These are phyloP conservation scores for Balaeniceps rex DNA, from an alignment of 2,113 vertebrate genomes.

Conservation along the genomic window DNA sequence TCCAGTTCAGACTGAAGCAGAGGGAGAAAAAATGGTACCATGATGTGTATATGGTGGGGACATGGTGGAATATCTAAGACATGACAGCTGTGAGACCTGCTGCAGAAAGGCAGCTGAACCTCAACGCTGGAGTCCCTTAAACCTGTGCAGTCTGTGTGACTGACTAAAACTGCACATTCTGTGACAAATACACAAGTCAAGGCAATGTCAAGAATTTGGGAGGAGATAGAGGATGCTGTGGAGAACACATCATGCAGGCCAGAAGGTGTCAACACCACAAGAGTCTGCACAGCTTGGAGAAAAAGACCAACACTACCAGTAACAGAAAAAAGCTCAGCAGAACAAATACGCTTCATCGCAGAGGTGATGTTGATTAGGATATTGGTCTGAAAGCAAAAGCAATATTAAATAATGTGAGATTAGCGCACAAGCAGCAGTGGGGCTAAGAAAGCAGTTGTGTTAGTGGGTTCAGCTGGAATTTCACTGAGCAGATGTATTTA, in stretches of 20 bases:
- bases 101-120: background rate
- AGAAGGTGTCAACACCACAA: background rate
- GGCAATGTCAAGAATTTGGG: background rate
- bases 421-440: background rate
- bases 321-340: background rate
- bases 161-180: background rate
- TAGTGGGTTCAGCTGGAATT: background rate
- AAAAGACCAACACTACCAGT: background rate
- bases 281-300: background rate
- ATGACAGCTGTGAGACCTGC: background rate
- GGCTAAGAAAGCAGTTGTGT: background rate
- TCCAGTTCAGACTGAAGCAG: background rate
- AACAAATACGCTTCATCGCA: background rate
- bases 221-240: background rate
- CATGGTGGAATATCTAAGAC: background rate
- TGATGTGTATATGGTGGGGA: background rate
- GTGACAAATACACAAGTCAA: background rate
- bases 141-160: background rate
- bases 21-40: rapidly evolving
- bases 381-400: background rate
- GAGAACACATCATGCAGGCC: background rate
- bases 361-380: background rate
- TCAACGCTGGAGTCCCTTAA: background rate
- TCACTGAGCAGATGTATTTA: background rate
- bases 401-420: background rate